Evolutionary conservation across 2,113 vertebrate species (phyloP).

Genomic region (Oriolus oriolus): DNA sequence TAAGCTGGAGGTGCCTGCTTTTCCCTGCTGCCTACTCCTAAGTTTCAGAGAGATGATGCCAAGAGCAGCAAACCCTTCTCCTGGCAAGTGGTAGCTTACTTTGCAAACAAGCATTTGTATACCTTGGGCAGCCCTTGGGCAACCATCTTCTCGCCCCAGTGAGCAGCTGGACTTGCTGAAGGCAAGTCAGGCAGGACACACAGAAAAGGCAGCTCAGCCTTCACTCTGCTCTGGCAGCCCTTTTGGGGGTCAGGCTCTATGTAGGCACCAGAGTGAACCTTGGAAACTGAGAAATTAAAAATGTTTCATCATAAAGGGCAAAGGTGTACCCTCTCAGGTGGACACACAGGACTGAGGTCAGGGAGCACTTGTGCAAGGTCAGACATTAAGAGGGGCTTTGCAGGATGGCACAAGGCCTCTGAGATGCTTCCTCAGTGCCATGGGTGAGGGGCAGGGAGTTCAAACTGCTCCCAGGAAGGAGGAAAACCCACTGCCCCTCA

Average conservation of each 20-base stretch:
- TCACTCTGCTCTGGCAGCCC: not conserved
- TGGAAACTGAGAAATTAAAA: not conserved
- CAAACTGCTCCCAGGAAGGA: fast-evolving
- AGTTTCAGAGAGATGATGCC: not conserved
- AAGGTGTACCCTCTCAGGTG: not conserved
- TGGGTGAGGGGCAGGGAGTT: not conserved
- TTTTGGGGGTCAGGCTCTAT: not conserved
- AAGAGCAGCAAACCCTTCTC: not conserved
- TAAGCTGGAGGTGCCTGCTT: not conserved
- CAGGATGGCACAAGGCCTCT: not conserved
- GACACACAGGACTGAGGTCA: not conserved
- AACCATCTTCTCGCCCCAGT: not conserved
- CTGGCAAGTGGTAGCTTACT: not conserved
- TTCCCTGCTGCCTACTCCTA: not conserved
- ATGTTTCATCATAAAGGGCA: not conserved
- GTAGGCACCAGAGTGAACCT: not conserved
- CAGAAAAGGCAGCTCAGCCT: not conserved
- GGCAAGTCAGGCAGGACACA: not conserved
- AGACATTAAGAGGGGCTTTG: not conserved
- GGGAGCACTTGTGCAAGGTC: not conserved
- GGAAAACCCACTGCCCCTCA: not conserved
- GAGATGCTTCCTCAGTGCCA: not conserved
- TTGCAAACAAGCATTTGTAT: not conserved
- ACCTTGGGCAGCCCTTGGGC: not conserved
- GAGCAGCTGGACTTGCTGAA: not conserved